A percentile compares a stretch with the other conserved stretches of the same genome.
Conservation (phyloP, 2,113 vertebrate genomes). For the Vombatus ursinus region DNA sequence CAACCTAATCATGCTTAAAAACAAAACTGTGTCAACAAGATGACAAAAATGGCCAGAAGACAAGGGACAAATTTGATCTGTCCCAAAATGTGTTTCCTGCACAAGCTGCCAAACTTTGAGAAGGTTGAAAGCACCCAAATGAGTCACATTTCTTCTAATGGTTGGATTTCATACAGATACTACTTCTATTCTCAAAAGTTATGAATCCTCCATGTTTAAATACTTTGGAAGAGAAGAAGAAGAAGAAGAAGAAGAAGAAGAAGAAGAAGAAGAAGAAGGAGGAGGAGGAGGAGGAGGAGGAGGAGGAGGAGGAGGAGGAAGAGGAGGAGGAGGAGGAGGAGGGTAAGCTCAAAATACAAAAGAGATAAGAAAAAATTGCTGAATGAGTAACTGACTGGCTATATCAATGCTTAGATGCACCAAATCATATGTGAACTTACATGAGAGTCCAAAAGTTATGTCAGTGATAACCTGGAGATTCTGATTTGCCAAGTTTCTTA, state of each 20-base stretch:
- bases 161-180: slow-evolving; percentile 28
- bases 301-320: too few species aligned
- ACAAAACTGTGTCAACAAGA: slow-evolving; percentile 23
- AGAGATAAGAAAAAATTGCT: background rate
- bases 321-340: too few species aligned
- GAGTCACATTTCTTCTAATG: slow-evolving; percentile 35
- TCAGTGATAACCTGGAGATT: slow-evolving; percentile 36
- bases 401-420: slow-evolving; percentile 51
- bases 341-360: background rate
- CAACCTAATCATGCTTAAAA: slow-evolving; percentile 34
- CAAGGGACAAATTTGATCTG: slow-evolving; percentile 11
- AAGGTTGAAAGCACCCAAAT: background rate
- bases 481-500: slow-evolving; percentile 44
- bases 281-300: too few species aligned
- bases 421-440: slow-evolving; percentile 68
- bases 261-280: too few species aligned
- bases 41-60: slow-evolving; percentile 46
- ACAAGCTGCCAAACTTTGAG: background rate
- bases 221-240: background rate
- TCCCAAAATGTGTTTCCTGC: slow-evolving; percentile 11
- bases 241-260: background rate
- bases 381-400: background rate
- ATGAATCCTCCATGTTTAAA: slow-evolving; percentile 14
- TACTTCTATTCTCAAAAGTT: slow-evolving; percentile 45
- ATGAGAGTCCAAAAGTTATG: slow-evolving; percentile 42